A percentile compares a stretch with the other conserved stretches of the same genome.
phyloP scores from a whole-genome alignment of 2,888 invertebrate species.

The Diarsia dahlii region DNA sequence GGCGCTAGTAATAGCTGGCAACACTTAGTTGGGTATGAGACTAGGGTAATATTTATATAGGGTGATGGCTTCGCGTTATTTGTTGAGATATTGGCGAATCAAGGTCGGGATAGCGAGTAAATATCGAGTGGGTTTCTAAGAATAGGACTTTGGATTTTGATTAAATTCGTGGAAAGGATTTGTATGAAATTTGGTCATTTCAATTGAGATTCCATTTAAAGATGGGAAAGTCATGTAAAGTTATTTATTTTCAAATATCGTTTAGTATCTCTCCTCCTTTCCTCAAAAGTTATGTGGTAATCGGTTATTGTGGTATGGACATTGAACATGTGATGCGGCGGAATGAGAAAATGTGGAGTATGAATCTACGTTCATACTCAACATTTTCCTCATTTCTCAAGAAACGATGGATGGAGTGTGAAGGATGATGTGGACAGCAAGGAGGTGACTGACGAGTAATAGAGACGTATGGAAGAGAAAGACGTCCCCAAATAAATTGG shows the following conservation, averaged over 20 bases:
- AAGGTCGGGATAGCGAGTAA: constrained; percentile 32
- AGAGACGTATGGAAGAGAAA: too few species aligned
- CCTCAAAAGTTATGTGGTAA: too few species aligned
- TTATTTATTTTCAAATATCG: neutral
- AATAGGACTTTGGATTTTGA: constrained; percentile 3
- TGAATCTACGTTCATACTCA: too few species aligned
- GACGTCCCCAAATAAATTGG: too few species aligned
- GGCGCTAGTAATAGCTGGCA: constrained; percentile 79
- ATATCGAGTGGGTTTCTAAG: neutral
- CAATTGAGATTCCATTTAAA: neutral
- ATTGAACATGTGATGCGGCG: too few species aligned
- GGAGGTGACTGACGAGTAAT: too few species aligned
- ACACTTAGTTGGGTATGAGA: constrained; percentile 78
- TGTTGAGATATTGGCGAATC: constrained; percentile 26
- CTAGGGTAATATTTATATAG: constrained; percentile 65
- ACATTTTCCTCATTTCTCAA: too few species aligned
- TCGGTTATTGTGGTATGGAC: too few species aligned
- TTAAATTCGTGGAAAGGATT: neutral
- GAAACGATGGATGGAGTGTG: too few species aligned
- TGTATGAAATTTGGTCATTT: neutral
- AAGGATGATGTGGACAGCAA: too few species aligned
- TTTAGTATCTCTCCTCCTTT: neutral
- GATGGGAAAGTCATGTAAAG: neutral
- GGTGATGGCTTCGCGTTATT: constrained; percentile 36
- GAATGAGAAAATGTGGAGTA: too few species aligned